These are phyloP conservation scores for Allolobophora icterica DNA, from an alignment of 2,888 invertebrate genomes.

Conservation along the genomic window DNA sequence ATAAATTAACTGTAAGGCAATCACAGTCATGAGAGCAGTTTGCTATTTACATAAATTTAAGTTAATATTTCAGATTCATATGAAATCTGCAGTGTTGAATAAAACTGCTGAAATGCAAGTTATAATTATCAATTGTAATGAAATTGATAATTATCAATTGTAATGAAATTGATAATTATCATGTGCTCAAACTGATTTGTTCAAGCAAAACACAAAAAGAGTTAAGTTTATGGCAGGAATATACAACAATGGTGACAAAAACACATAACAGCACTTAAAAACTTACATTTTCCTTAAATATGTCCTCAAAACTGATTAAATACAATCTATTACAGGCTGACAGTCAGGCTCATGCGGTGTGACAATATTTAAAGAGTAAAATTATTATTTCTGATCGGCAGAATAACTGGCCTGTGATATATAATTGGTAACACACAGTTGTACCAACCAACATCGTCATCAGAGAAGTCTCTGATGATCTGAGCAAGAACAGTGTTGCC, in stretches of 20 bases:
- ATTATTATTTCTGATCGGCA: neutral
- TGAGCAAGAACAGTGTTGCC: slow-evolving; percentile 93
- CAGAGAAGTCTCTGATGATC: slow-evolving; percentile 89
- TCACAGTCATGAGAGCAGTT: neutral
- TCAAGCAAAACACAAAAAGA: neutral
- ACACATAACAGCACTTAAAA: too few relatives aligned
- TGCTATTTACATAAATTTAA: neutral
- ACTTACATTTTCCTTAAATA: neutral
- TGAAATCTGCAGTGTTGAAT: neutral
- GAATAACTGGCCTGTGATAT: neutral
- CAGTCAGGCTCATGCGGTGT: neutral
- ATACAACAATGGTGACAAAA: too few relatives aligned
- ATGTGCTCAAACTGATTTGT: neutral
- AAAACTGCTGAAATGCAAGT: too few relatives aligned
- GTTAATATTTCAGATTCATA: neutral
- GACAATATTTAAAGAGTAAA: neutral
- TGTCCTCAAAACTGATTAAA: neutral
- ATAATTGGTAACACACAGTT: neutral
- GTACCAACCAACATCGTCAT: slow-evolving; percentile 72
- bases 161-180: neutral
- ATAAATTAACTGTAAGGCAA: neutral
- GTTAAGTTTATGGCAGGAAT: neutral
- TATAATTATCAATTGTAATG: too few relatives aligned
- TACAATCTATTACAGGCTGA: neutral
- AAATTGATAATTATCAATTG: neutral